These are phyloP conservation scores for Scalopus aquaticus DNA, from an alignment of 2,113 vertebrate species.

Conservation along the genomic window DNA sequence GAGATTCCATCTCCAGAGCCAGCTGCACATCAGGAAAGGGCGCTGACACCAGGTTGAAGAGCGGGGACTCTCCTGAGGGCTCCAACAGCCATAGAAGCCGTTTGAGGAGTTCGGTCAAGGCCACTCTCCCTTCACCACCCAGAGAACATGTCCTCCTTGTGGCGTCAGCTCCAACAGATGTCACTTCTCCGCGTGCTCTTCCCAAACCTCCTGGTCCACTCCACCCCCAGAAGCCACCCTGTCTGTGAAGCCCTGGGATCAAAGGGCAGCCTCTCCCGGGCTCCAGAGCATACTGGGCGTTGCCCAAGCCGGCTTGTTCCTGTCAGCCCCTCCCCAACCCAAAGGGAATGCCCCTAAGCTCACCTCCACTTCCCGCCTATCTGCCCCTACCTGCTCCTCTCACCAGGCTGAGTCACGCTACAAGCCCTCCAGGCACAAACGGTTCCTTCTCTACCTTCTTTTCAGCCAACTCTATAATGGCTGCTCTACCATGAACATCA, in stretches of 20 bases:
- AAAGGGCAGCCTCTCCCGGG: neutral
- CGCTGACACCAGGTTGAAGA: neutral
- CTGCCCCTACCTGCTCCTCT: conserved; percentile 68
- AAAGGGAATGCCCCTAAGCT: neutral
- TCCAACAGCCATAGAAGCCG: neutral
- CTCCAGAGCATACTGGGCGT: neutral
- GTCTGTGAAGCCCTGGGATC: neutral
- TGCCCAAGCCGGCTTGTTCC: neutral
- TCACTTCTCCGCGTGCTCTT: neutral
- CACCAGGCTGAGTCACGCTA: conserved; percentile 52
- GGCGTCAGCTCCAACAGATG: neutral
- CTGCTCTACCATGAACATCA: neutral
- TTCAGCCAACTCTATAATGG: neutral
- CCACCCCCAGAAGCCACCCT: neutral
- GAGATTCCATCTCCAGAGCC: neutral
- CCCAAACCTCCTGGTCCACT: neutral
- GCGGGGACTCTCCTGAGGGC: neutral
- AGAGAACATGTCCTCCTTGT: neutral
- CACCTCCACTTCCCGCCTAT: neutral
- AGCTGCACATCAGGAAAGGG: neutral
- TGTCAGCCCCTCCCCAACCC: neutral
- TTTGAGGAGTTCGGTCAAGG: neutral
- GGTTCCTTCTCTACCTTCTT: neutral
- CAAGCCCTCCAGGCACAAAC: conserved; percentile 57
- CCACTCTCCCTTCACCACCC: neutral